A percentile compares a stretch with the other conserved stretches of the same genome.
Evolutionary conservation across 1,140 invertebrate species (phyloP).

Genomic region (Drosophila paulistorum): DNA sequence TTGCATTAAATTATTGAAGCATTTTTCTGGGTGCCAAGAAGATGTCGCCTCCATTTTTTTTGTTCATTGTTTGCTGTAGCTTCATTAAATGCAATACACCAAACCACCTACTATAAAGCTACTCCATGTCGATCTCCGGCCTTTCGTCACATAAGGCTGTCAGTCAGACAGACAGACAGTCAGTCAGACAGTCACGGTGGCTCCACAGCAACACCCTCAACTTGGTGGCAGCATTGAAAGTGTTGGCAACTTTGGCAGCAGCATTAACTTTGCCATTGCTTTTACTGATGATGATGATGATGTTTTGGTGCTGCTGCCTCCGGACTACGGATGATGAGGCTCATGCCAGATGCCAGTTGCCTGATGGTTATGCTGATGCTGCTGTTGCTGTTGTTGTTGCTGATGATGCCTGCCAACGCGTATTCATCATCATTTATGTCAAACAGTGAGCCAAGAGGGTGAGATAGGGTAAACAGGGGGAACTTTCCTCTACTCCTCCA

Average conservation of each 20-base stretch:
- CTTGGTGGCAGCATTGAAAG: slow-evolving; percentile 9
- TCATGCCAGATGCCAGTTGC: background rate
- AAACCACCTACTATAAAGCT: background rate
- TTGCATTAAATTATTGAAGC: slow-evolving; percentile 42
- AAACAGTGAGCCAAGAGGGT: slow-evolving; percentile 14
- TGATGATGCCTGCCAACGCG: slow-evolving; percentile 40
- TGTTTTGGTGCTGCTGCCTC: slow-evolving; percentile 13
- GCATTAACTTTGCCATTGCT: slow-evolving; percentile 24
- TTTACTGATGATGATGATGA: slow-evolving; percentile 46
- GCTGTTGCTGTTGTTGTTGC: slow-evolving; percentile 25
- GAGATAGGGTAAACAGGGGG: background rate
- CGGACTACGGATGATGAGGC: slow-evolving; percentile 15
- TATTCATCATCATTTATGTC: slow-evolving; percentile 58
- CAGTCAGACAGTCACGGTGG: slow-evolving; percentile 21
- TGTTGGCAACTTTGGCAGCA: slow-evolving; percentile 12
- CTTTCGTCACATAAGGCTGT: slow-evolving; percentile 4
- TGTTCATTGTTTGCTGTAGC: slow-evolving; percentile 22
- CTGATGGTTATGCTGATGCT: slow-evolving; percentile 7
- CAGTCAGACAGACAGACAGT: background rate
- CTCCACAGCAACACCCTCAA: slow-evolving; percentile 31
- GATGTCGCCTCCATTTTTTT: background rate
- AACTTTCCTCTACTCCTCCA: slow-evolving; percentile 18
- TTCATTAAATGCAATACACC: slow-evolving; percentile 36
- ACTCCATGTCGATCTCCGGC: slow-evolving; percentile 7
- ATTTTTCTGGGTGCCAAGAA: slow-evolving; percentile 5